Base-by-base conservation (phyloP, 2,888 invertebrate species). In the Ochropleura leucogaster region DNA sequence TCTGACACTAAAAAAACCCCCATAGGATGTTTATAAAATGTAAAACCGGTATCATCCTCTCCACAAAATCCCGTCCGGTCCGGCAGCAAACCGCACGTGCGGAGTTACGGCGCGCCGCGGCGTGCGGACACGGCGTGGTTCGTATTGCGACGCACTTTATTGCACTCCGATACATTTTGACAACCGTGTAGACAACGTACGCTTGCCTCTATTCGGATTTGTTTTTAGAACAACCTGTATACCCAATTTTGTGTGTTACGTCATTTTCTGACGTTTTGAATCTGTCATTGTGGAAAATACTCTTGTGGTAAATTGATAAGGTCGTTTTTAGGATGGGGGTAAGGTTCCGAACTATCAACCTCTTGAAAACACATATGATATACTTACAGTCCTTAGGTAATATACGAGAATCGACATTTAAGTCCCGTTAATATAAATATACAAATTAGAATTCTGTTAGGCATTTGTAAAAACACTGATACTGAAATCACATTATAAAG, bases 111-210 rank as follows among this genome's bases (percentile, higher is more conserved):
- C 87, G 87, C 89, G 90, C 91, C 90, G 90, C 90, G 89, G 93
- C 92, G 92, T 92, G 91, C 89, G 91, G 93, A 91, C 92, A 91
- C 90, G 89, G 88, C 89, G 88, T 90, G 89, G 83, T 85, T 83
- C 91, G 92, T 92, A 91, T 89, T 92, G 92, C 92, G 87, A 90
- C 91, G 88, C 92, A 92, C 91, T 94, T 94, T 94, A 94, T 92
- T 90, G 92, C 89, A 79, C 85, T 89, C 79, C 85, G 90, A 92
- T 92, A 93, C 90, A 90, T 91, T 89, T 90, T 92, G 92, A 92
- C 93, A 93, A 90, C 88, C 89, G 88, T 87, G 87, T 85, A 87
- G 90, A 90, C 91, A 89, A 85, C 77, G 80, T 77, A 75, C 79
- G 78, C 72, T 51, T 44, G 68, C 82, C 46, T 68, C 69, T 84